A percentile compares a stretch with the other conserved stretches of the same genome.
Conservation (phyloP, 2,888 invertebrate species). For the Aphodius granarius region DNA sequence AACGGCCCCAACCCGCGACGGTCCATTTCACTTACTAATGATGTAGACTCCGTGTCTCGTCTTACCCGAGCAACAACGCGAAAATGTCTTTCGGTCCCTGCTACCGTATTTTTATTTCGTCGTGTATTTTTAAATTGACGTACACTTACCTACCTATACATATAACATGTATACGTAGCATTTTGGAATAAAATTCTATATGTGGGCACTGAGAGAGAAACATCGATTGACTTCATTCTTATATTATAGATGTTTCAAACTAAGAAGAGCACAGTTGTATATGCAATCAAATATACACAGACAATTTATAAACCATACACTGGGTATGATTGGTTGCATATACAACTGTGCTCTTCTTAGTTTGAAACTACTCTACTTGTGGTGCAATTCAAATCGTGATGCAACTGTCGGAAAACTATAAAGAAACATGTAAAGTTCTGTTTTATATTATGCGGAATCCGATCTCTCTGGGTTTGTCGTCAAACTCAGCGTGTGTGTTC, state of each 20-base stretch:
- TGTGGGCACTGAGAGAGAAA: no score
- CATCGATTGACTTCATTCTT: background rate
- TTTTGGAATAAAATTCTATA: no score
- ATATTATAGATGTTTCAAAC: no score
- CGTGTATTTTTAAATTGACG: background rate
- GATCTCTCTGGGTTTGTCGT: background rate
- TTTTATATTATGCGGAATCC: background rate
- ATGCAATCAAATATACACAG: no score
- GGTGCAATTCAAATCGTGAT: background rate
- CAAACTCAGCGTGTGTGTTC: background rate
- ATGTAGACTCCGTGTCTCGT: slow-evolving; percentile 48
- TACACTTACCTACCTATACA: background rate
- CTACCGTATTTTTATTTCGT: background rate
- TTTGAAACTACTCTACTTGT: background rate
- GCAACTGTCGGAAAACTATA: background rate
- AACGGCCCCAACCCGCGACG: slow-evolving; percentile 36
- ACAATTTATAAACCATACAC: no score
- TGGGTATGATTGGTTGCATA: no score
- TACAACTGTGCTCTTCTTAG: background rate
- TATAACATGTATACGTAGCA: background rate
- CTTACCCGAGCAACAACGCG: slow-evolving; percentile 32
- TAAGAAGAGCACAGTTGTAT: no score
- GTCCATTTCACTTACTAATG: slow-evolving; percentile 50
- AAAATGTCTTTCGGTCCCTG: background rate
- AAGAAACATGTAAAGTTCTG: background rate